Conservation (phyloP, 2,797 vertebrate species). For the Prunella strophiata region DNA sequence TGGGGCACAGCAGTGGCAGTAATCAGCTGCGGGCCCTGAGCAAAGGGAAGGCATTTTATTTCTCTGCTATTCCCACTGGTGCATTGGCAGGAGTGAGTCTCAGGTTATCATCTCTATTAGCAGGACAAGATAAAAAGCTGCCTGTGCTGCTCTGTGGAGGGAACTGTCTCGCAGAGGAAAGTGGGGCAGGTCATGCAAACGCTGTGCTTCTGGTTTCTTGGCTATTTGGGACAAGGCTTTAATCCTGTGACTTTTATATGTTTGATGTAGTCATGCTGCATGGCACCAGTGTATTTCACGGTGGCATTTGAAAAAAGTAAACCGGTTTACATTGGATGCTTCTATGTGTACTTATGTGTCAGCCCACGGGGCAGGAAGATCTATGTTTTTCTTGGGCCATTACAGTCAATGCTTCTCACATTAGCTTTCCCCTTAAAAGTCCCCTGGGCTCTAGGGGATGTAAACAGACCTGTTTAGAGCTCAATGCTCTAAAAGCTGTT, state of each 20-base stretch:
- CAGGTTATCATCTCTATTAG: background rate
- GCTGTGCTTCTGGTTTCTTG: accelerated
- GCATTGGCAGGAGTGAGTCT: accelerated
- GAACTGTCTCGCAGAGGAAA: accelerated
- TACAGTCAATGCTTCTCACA: background rate
- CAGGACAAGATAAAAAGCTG: background rate
- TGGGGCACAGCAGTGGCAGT: background rate
- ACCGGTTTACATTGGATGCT: background rate
- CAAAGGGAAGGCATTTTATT: background rate
- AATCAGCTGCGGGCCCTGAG: background rate
- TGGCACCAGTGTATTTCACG: background rate
- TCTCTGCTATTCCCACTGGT: background rate
- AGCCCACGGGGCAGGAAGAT: background rate
- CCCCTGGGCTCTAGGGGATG: background rate
- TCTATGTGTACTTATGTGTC: accelerated
- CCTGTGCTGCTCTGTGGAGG: background rate
- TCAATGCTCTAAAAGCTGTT: background rate
- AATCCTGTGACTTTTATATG: accelerated
- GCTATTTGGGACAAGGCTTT: background rate
- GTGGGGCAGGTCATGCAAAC: accelerated
- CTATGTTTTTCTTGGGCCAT: background rate
- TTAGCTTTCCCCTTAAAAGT: background rate
- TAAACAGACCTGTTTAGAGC: slow-evolving; percentile 13
- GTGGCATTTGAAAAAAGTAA: background rate
- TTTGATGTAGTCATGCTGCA: background rate